Percentiles rank a stretch among this genome's conserved stretches.
Conservation (phyloP, 2,113 vertebrate genomes). For the Ranitomeya variabilis region DNA sequence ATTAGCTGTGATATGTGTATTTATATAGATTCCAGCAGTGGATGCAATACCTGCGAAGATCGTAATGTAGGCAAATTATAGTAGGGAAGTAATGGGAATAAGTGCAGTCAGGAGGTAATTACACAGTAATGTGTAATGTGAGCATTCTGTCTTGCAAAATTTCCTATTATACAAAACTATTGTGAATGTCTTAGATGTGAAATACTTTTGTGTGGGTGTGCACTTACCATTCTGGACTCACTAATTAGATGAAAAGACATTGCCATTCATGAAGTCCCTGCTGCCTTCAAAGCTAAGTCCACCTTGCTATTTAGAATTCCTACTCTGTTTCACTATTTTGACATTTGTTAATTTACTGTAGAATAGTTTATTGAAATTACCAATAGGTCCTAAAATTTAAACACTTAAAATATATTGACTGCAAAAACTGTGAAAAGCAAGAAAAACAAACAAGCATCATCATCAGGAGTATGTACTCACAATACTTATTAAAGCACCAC, state of each 20-base stretch:
- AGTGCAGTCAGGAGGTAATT: constrained; percentile 26
- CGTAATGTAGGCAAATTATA: constrained; percentile 11
- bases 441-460: too few species aligned
- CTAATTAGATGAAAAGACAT: neutral
- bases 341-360: neutral
- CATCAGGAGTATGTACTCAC: too few species aligned
- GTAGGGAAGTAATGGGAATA: neutral
- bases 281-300: too few species aligned
- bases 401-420: neutral
- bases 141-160: neutral
- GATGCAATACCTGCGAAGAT: constrained; percentile 14
- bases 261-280: neutral
- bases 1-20: constrained; percentile 24
- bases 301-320: neutral
- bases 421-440: too few species aligned
- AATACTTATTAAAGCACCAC: too few species aligned
- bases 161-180: neutral
- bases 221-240: neutral
- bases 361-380: neutral
- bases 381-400: neutral
- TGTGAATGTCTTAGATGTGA: neutral
- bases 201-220: neutral
- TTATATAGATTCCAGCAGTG: constrained; percentile 26
- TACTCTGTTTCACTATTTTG: neutral
- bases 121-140: neutral